Base-by-base conservation (phyloP, 2,888 invertebrate species). In the Polymixis flavicincta region DNA sequence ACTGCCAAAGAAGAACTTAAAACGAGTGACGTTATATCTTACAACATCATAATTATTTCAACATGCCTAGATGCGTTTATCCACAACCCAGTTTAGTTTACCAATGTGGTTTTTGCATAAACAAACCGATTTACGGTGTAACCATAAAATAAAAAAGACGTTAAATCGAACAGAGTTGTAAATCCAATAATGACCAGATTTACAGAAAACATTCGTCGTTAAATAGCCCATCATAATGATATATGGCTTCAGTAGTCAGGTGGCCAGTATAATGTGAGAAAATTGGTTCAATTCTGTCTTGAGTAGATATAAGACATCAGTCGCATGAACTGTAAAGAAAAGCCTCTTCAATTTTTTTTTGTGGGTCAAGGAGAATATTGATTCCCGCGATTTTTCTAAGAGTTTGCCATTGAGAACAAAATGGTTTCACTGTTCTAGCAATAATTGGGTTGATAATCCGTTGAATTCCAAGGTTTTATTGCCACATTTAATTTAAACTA, bases 151-250 rank as follows among this genome's bases (percentile, higher is more conserved):
- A 78, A 83, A 83, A 86, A 85, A 75, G 67, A 72, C 66, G 72
- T 83, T 77, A 78, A 83, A 73, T 74, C 66, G 71, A 71, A 83
- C 75, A 73, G 52, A 74, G 78, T 69, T 74, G 67, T 87, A 86
- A 87, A 87, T 78, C 83, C 72, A 78, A 69, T 76, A 75, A 71
- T 72, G 73, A 72, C 71, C 68, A 64, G 73, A 78, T 87, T 87
- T 78, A 86, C 84, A 78, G 75, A 76, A 70, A 78, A 78, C 76
- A 76, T 80, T 85, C 42, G 28, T 63, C 71, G 67, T 83, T 68
- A 74, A 80, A 85, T 71, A 64, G 86, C 75, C 83, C 78, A 85
- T 83, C 78, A 74, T 85, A 42, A 74, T 85, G 85, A 85, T 83
- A 71, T 78, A 83, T 57, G 70, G 74, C 11, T 64, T 68, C n/a